Evolutionary conservation across 2,113 vertebrate genomes (phyloP), one percentile per base, ranked within the genome.

Genomic region (Macquaria ambigua): DNA sequence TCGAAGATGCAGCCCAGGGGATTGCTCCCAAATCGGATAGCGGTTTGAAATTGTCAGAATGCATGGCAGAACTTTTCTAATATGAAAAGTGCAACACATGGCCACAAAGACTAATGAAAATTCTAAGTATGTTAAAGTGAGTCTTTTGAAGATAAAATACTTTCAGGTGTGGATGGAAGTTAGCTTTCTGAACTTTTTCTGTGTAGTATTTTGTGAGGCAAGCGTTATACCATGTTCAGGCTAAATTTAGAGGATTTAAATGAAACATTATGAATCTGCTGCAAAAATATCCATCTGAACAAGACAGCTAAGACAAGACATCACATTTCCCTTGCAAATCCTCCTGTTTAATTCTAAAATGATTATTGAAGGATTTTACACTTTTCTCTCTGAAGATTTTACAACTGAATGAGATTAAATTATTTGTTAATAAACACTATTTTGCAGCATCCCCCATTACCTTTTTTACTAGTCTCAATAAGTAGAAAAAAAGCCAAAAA

Each of bases 11-110:
- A 84, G 87, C 87, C 77, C 78, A 43, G 67, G 77, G 79, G 64
- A 88, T 77, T 90, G 85, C 91, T 85, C 61, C 72, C 82, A 78
- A 90, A 88, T 81, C 74, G 79, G 85, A 91, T 61, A 66, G 90
- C 1, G 82, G 90, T 83, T 86, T 87, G 46, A 90, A 87, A 89
- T 85, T 83, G 70, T 84, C 71, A 84, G 75, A 85, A 72, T 70
- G 79, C 77, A 76, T 89, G 82, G 87, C 90, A 89, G 34, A 87
- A 71, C 48, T 18, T 79, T 87, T 83, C 90, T 64, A 37, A 86
- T 71, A 79, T 86, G 43, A 88, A 82, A 79, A 73, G 39, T 66
- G 58, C 69, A 84, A 77, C 79, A 82, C 64, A 43, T 66, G 61
- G 64, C 55, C 46, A 77, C 31, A 72, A 73, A 55, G 79, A 77